A percentile compares a stretch with the other conserved stretches of the same genome.
These are phyloP conservation scores for Ypsolopha scabrella DNA, from an alignment of 2,888 invertebrate genomes.

Conservation along the genomic window DNA sequence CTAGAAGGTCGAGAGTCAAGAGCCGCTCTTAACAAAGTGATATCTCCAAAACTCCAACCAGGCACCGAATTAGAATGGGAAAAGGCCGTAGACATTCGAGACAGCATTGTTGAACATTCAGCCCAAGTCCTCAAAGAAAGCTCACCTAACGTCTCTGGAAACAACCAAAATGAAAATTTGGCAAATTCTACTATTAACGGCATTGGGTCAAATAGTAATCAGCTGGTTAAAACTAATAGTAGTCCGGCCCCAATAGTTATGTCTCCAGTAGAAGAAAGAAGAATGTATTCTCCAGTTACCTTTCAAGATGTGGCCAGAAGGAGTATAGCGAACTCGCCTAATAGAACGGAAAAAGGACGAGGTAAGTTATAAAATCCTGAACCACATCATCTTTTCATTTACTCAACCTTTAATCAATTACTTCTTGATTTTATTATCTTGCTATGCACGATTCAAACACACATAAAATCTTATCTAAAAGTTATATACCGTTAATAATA, in stretches of 20 bases:
- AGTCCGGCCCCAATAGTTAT: slow-evolving; percentile 29
- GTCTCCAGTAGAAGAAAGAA: slow-evolving; percentile 72
- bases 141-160: slow-evolving; percentile 1
- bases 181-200: not conserved
- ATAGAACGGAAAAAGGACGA: slow-evolving; percentile 43
- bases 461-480: not conserved
- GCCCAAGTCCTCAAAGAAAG: slow-evolving; percentile 21
- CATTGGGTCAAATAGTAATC: not conserved
- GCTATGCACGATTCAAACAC: not conserved
- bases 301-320: slow-evolving; percentile 86
- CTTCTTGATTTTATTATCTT: not conserved
- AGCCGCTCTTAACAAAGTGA: slow-evolving; percentile 59
- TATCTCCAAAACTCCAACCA: slow-evolving; percentile 47
- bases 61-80: slow-evolving; percentile 60
- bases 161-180: not conserved
- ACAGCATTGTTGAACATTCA: slow-evolving; percentile 57
- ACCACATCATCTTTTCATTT: too few relatives aligned
- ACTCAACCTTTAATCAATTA: too few relatives aligned
- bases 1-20: slow-evolving; percentile 79
- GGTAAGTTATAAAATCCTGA: slow-evolving; percentile 8
- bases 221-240: slow-evolving; percentile 13
- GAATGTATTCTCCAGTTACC: slow-evolving; percentile 86
- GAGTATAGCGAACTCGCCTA: slow-evolving; percentile 83
- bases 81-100: slow-evolving; percentile 49
- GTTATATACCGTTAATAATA: too few relatives aligned